Conservation (phyloP, 2,888 invertebrate genomes). For the Sarcophaga variegata region DNA sequence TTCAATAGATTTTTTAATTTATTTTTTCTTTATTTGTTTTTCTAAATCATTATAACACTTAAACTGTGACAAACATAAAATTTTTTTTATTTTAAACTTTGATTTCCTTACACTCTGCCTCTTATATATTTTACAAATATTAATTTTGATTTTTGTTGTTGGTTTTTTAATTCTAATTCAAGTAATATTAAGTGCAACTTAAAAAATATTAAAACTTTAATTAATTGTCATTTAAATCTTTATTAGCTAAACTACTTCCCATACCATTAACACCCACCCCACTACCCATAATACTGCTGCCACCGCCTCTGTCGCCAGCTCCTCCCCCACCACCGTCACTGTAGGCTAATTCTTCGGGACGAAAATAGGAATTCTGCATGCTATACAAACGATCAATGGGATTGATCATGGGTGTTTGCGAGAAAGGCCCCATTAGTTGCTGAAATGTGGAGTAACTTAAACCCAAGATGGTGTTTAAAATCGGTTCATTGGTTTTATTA, state of each 20-base stretch:
- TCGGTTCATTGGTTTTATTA: constrained; percentile 81
- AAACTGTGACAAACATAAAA: constrained; percentile 68
- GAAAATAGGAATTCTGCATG: constrained; percentile 86
- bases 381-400: constrained; percentile 86
- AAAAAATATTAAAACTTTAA: constrained; percentile 26
- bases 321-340: constrained; percentile 74
- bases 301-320: constrained; percentile 1
- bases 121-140: constrained; percentile 75
- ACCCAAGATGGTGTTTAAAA: constrained; percentile 81
- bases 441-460: constrained; percentile 82
- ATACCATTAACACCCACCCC: constrained; percentile 9
- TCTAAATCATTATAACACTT: constrained; percentile 69
- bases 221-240: constrained; percentile 67
- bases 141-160: constrained; percentile 77
- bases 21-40: constrained; percentile 34
- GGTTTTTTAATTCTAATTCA: constrained; percentile 18
- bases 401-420: constrained; percentile 82
- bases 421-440: constrained; percentile 82
- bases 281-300: constrained; percentile 4
- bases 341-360: constrained; percentile 83
- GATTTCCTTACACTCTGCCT: background rate
- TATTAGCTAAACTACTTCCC: constrained; percentile 52
- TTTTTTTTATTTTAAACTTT: constrained; percentile 70
- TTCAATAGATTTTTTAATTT: constrained; percentile 35
- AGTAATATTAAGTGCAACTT: constrained; percentile 53